phyloP scores from a whole-genome alignment of 2,797 vertebrate species.

The Carduelis carduelis region DNA sequence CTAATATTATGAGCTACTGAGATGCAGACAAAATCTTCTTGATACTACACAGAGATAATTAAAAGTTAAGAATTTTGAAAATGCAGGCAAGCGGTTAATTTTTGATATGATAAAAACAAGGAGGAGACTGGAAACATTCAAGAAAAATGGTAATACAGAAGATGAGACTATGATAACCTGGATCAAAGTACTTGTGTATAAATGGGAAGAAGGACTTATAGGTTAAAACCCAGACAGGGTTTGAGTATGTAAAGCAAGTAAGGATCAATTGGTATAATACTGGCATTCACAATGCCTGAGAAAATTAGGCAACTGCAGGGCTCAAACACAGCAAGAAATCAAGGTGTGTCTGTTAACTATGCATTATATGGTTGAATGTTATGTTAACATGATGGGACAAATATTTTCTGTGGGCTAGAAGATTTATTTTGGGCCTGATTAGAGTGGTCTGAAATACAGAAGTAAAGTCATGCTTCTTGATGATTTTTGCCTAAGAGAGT shows the following conservation, averaged over 20 bases:
- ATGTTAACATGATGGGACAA: neutral
- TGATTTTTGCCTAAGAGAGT: neutral
- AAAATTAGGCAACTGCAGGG: neutral
- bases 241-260: neutral
- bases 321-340: neutral
- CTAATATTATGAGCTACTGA: neutral
- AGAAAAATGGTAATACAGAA: neutral
- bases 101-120: neutral
- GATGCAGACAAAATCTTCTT: neutral
- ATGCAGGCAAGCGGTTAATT: neutral
- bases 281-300: neutral
- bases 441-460: neutral
- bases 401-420: neutral
- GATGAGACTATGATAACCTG: neutral
- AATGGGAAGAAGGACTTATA: neutral
- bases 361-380: rapidly evolving
- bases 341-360: neutral
- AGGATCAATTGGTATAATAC: neutral
- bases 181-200: neutral
- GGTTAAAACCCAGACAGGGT: neutral
- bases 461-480: neutral
- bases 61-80: neutral
- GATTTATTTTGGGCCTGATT: neutral
- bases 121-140: neutral
- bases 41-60: neutral